Evolutionary conservation across 2,888 invertebrate genomes (phyloP), one percentile per base, ranked within the genome.

Genomic region (Drosophila nr. fundita): DNA sequence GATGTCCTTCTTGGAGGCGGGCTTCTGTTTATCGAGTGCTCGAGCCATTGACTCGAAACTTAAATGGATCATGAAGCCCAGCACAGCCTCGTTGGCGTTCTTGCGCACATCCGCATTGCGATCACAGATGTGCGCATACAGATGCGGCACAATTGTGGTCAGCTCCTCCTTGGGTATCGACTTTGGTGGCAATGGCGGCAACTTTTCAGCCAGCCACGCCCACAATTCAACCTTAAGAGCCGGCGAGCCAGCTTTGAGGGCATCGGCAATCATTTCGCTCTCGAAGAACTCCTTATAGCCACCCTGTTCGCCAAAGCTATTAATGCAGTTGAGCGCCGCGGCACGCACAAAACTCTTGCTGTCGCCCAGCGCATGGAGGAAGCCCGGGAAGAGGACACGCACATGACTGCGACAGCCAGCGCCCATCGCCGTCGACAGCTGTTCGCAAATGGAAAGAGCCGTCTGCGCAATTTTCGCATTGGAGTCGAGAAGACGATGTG

Each of bases 31-130:
- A 53, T 93, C 93, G 21, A 93, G 75, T 0, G 92, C 93, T 38
- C 93, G 93, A 0, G 91, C 76, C 92, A 93, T 92, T 0, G 91
- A 73, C 2, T 93, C 93, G 65, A 96, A 98, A 1, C 98, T 97
- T 10, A 98, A 94, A 91, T 98, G 98, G 76, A 98, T 95, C 98
- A 99, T 99, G 85, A 98, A 95, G 4, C 98, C 98, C 50, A 98
- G 93, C 42, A 98, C 96, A 49, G 98, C 97, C 91, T 98, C 98
- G 63, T 96, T 96, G 2, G 98, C 96, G 88, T 96, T 97, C 91
- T 98, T 98, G 15, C 99, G 94, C 6, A 99, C 98, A 80, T 98
- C 98, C 0, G 96, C 96, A 91, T 96, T 97, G 64, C 99, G 95
- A 93, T 99, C 99, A 91, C 98, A 98, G 68, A 99, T 93, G 89